A percentile compares a stretch with the other conserved stretches of the same genome.
These are phyloP conservation scores for Melieria picta DNA, from an alignment of 2,888 invertebrate species.

Conservation along the genomic window DNA sequence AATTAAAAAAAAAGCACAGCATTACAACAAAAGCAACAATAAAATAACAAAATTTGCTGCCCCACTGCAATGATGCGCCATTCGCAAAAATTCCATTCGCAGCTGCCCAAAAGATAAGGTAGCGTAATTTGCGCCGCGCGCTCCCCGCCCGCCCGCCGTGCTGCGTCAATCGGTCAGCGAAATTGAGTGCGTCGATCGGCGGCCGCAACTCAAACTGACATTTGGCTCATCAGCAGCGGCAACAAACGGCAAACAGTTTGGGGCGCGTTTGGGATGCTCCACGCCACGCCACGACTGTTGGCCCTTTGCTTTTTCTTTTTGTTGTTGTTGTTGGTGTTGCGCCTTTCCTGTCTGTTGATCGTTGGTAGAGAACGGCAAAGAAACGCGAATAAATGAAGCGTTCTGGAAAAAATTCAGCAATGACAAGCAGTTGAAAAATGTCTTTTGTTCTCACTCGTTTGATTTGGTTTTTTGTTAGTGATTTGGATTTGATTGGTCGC, in stretches of 20 bases:
- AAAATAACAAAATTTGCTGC: slow-evolving; percentile 23
- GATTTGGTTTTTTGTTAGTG: neutral
- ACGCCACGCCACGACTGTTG: neutral
- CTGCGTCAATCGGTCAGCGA: slow-evolving; percentile 35
- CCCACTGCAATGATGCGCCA: slow-evolving; percentile 53
- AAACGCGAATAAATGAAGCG: neutral
- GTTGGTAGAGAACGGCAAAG: neutral
- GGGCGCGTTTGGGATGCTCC: neutral
- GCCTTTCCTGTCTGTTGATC: neutral
- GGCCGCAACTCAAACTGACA: neutral
- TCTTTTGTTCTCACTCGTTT: slow-evolving; percentile 25
- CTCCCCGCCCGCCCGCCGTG: slow-evolving; percentile 2
- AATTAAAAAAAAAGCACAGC: too few species aligned
- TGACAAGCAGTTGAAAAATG: slow-evolving; percentile 29
- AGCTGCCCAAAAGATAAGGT: slow-evolving; percentile 37
- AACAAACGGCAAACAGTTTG: neutral
- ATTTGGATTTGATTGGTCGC: too few species aligned
- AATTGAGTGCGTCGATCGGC: slow-evolving; percentile 21
- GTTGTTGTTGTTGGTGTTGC: slow-evolving; percentile 11
- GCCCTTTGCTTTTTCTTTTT: neutral
- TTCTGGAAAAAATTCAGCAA: slow-evolving; percentile 13
- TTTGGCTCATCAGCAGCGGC: neutral
- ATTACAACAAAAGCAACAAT: neutral
- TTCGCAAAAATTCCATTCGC: slow-evolving; percentile 53
- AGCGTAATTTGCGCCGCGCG: slow-evolving; percentile 19